These are phyloP conservation scores for Carduelis carduelis DNA, from an alignment of 2,797 vertebrate species.

Conservation along the genomic window DNA sequence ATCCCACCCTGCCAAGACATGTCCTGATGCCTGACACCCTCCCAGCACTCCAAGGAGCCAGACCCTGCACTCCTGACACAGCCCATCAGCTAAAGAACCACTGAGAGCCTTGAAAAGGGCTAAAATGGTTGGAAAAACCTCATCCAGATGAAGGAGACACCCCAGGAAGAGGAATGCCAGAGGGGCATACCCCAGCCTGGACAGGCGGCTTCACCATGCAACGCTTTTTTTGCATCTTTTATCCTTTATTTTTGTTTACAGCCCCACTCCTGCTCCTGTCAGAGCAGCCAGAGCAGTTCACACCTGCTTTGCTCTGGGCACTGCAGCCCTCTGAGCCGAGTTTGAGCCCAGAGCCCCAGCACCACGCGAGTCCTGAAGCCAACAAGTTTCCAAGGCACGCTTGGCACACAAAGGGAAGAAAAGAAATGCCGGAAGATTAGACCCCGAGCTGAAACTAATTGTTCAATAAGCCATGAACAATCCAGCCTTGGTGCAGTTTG, in stretches of 20 bases:
- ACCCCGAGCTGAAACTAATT: conserved; percentile 43
- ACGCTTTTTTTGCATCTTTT: accelerated
- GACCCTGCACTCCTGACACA: neutral
- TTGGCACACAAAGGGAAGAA: neutral
- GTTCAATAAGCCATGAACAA: conserved; percentile 52
- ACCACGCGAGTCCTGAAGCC: neutral
- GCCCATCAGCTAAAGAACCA: neutral
- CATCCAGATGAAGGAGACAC: neutral
- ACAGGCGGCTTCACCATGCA: accelerated
- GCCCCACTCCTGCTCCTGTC: neutral
- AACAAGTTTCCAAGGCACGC: neutral
- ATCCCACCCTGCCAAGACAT: neutral
- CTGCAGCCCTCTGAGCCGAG: neutral
- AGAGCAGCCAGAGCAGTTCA: neutral
- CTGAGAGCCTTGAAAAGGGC: neutral
- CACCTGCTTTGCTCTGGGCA: neutral
- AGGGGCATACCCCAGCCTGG: neutral
- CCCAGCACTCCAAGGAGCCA: neutral
- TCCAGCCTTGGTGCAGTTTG: neutral
- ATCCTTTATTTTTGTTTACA: neutral
- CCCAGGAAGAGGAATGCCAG: neutral
- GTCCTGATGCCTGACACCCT: neutral
- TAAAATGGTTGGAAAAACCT: neutral
- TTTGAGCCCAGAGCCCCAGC: neutral
- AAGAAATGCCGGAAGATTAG: neutral